Base-by-base conservation (phyloP, 1,140 invertebrate genomes). In the Cyphomyrmex costatus region DNA sequence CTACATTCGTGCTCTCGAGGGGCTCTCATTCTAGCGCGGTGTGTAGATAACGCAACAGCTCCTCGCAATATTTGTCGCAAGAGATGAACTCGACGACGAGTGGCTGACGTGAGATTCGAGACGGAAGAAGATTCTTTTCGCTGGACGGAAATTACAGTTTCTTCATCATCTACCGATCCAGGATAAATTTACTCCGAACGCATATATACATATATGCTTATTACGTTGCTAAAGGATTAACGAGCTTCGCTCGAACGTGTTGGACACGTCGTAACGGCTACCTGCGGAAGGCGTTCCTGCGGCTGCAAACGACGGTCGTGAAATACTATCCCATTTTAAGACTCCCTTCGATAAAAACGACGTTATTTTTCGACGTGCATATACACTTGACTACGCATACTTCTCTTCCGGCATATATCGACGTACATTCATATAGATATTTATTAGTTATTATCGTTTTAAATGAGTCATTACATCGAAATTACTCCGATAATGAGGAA, bases 1-100 rank as follows among this genome's bases (percentile, higher is more conserved):
- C 68, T 83, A 74, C 70, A 74, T 83, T 83, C 68, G 36, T 36
- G 56, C 21, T n/a, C 65, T n/a, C 65, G 68, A 56, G 66, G 24
- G 68, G 79, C 56, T 58, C 51, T 76, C 80, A 77, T 60, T 68
- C 63, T 16, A 16, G 14, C 74, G n/a, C 58, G 56, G 30, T 36
- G 61, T 21, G 24, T 79, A 51, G 60, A 79, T 51, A 66, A 78
- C 19, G 51, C 30, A n/a, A 61, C 16, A 49, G 49, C 42, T 24
- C 10, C 51, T 24, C 46, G 36, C 16, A 36, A 42, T 36, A 16
- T 19, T 49, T 3, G 46, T n/a, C 63, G 33, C 30, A 19, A 33
- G 24, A 71, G 68, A 51, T 12, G 46, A 51, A 21, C 46, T 71
- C 8, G 49, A 27, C 5, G 24, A 49, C n/a, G n/a, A n/a, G n/a